Evolutionary conservation across 2,888 invertebrate genomes (phyloP).

Genomic region (Synanthedon vespiformis): DNA sequence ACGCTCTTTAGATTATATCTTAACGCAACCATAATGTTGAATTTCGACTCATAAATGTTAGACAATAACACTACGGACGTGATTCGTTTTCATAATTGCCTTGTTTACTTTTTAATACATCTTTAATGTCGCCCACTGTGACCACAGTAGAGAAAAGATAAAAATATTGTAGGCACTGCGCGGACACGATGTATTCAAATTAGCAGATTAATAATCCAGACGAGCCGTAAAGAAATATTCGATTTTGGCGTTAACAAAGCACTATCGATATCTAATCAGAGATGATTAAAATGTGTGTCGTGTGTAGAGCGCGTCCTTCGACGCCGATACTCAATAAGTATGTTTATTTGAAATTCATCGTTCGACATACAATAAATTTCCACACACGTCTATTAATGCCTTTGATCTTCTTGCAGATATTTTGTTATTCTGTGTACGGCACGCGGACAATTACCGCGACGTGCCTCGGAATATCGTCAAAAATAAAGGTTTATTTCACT

Average conservation of each 20-base stretch:
- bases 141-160: background rate
- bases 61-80: conserved; percentile 61
- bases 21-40: conserved; percentile 45
- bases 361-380: conserved; percentile 60
- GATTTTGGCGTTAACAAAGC: conserved; percentile 21
- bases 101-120: conserved; percentile 27
- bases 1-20: conserved; percentile 49
- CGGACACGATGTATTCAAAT: background rate
- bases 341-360: conserved; percentile 41
- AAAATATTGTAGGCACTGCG: background rate
- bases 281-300: conserved; percentile 36
- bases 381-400: conserved; percentile 60
- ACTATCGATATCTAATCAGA: conserved; percentile 28
- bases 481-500: conserved; percentile 26
- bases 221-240: conserved; percentile 10
- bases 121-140: background rate
- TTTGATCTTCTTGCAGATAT: conserved; percentile 59
- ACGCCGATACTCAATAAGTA: conserved; percentile 25
- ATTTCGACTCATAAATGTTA: conserved; percentile 39
- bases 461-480: conserved; percentile 54
- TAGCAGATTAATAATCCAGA: background rate
- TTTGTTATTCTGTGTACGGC: conserved; percentile 58
- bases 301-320: conserved; percentile 25
- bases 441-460: conserved; percentile 56
- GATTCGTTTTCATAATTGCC: conserved; percentile 41